A percentile compares a stretch with the other conserved stretches of the same genome.
Evolutionary conservation across 2,113 vertebrate species (phyloP).

Genomic region (Thamnophis sirtalis): DNA sequence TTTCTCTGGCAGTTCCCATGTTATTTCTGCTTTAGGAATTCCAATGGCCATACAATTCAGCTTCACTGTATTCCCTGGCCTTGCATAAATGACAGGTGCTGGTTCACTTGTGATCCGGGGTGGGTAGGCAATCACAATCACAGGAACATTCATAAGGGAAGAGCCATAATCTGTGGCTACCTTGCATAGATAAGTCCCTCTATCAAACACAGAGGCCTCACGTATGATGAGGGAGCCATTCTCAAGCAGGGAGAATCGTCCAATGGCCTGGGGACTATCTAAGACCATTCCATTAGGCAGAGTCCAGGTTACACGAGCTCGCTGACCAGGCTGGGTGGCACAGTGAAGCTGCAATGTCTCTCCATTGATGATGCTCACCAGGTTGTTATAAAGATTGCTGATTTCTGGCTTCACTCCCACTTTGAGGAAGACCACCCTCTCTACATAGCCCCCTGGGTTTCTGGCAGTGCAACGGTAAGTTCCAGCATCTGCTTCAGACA

Average conservation of each 20-base stretch:
- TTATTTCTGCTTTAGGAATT: constrained; percentile 78
- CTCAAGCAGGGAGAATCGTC: constrained; percentile 73
- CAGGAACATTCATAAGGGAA: constrained; percentile 67
- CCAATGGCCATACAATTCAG: constrained; percentile 81
- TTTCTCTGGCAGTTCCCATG: constrained; percentile 86
- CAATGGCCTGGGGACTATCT: constrained; percentile 73
- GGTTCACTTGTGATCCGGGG: constrained; percentile 83
- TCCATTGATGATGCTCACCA: constrained; percentile 79
- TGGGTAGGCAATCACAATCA: constrained; percentile 81
- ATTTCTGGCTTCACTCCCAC: constrained; percentile 76
- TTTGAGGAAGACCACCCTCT: constrained; percentile 74
- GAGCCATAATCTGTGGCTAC: constrained; percentile 72
- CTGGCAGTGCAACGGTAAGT: constrained; percentile 81
- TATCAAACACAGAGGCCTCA: constrained; percentile 80
- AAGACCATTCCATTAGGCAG: constrained; percentile 79
- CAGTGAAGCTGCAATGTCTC: constrained; percentile 83
- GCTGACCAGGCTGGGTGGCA: constrained; percentile 50
- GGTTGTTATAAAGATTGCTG: constrained; percentile 69
- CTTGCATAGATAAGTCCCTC: constrained; percentile 82
- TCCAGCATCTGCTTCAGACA: constrained; percentile 75
- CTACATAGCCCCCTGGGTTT: constrained; percentile 69
- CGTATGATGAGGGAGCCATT: constrained; percentile 83
- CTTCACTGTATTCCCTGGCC: constrained; percentile 79
- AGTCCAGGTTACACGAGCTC: constrained; percentile 74
- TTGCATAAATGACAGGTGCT: constrained; percentile 74